phyloP scores from a whole-genome alignment of 2,888 invertebrate species.

The Gari tellinella region DNA sequence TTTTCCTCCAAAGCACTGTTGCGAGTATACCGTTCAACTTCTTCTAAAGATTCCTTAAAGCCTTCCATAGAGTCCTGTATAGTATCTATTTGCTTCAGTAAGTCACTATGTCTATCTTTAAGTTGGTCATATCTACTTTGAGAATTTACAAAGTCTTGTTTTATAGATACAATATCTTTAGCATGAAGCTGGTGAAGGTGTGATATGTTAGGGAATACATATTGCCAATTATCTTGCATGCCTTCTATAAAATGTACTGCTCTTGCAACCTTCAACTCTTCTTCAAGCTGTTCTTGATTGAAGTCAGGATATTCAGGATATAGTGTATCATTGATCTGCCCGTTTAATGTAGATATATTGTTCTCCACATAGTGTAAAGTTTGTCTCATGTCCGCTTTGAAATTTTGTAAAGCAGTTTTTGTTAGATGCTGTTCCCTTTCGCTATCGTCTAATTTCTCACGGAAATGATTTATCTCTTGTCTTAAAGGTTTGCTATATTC shows the following conservation, averaged over 20 bases:
- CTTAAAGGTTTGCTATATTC: constrained; percentile 7
- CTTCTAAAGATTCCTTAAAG: constrained; percentile 11
- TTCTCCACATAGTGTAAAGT: constrained; percentile 37
- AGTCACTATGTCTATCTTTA: constrained; percentile 28
- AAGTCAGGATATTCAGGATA: constrained; percentile 32
- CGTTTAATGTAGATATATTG: constrained; percentile 50
- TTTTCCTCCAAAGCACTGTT: constrained; percentile 50
- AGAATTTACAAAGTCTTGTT: constrained; percentile 20
- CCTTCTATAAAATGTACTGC: constrained; percentile 36
- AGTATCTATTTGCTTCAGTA: constrained; percentile 12
- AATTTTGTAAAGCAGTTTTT: constrained; percentile 27
- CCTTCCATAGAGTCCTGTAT: constrained; percentile 20
- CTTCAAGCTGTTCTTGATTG: not conserved
- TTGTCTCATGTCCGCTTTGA: constrained; percentile 32
- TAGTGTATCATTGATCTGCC: constrained; percentile 31
- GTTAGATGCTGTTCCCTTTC: constrained; percentile 15
- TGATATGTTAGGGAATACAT: constrained; percentile 28
- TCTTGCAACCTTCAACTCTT: constrained; percentile 18
- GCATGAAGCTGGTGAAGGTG: constrained; percentile 17
- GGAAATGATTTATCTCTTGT: constrained; percentile 29
- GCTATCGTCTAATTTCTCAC: constrained; percentile 16
- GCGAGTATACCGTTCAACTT: constrained; percentile 24
- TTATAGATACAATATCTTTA: constrained; percentile 12
- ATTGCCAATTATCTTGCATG: constrained; percentile 34
- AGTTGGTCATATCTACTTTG: constrained; percentile 31